Evolutionary conservation across 2,888 invertebrate species (phyloP).

Genomic region (Acrobasis suavella): DNA sequence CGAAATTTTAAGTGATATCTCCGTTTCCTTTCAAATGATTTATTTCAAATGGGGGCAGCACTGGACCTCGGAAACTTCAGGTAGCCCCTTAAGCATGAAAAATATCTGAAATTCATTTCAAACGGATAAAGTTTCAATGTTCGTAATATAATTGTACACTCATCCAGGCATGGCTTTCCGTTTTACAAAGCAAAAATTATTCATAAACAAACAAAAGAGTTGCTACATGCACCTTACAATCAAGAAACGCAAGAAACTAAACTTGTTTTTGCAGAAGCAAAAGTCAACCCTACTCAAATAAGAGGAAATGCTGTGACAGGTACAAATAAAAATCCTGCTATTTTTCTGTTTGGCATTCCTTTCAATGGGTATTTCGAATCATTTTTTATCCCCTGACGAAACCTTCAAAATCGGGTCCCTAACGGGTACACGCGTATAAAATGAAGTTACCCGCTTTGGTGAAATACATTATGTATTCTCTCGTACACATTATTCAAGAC

Average conservation of each 20-base stretch:
- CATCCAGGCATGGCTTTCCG: background rate
- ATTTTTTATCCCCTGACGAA: constrained; percentile 4
- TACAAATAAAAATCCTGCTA: constrained; percentile 5
- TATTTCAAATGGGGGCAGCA: too few relatives aligned
- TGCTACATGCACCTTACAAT: background rate
- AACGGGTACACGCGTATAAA: constrained; percentile 13
- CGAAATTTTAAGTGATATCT: too few relatives aligned
- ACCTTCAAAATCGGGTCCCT: constrained; percentile 17
- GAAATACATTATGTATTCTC: constrained; percentile 17
- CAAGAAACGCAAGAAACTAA: background rate
- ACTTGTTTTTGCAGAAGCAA: background rate
- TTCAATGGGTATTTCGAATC: constrained; percentile 5
- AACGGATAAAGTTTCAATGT: background rate
- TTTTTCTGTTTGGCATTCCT: constrained; percentile 7
- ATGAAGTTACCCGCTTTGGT: constrained; percentile 8
- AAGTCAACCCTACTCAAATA: constrained; percentile 18
- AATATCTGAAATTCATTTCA: background rate
- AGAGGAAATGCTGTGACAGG: constrained; percentile 7
- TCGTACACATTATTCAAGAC: constrained; percentile 17
- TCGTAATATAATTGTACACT: background rate
- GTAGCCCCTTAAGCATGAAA: background rate
- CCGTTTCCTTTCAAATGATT: too few relatives aligned
- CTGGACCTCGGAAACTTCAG: too few relatives aligned
- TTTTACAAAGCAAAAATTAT: background rate
- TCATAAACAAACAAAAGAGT: background rate